A percentile compares a stretch with the other conserved stretches of the same genome.
Conservation (phyloP, 1,140 invertebrate genomes). For the Cydia pomonella region DNA sequence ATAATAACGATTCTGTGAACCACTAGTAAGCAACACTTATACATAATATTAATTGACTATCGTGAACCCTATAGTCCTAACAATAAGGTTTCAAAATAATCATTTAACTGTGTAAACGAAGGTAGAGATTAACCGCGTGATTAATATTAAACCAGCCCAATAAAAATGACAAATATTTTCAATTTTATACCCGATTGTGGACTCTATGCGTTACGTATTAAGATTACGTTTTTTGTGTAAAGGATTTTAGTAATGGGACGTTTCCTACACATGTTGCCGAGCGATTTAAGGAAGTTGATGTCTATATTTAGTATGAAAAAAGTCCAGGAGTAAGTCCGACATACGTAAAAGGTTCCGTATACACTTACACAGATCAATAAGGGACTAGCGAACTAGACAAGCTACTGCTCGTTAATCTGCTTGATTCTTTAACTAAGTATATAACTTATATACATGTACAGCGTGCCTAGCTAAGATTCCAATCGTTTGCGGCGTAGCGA, state of each 20-base stretch:
- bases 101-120: not conserved
- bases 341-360: not conserved
- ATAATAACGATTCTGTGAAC: not conserved
- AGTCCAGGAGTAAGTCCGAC: not conserved
- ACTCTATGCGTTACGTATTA: not conserved
- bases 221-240: slow-evolving; percentile 12
- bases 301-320: slow-evolving; percentile 27
- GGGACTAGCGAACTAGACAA: not conserved
- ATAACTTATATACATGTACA: no score
- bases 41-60: no score
- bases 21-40: not conserved
- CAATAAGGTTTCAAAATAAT: not conserved
- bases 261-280: slow-evolving; percentile 28
- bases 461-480: no score
- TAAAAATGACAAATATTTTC: slow-evolving; percentile 9
- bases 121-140: not conserved
- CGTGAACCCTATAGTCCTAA: not conserved
- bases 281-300: slow-evolving; percentile 32
- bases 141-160: not conserved
- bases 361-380: not conserved
- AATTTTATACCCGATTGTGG: not conserved
- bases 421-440: no score
- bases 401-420: no score
- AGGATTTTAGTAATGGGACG: slow-evolving; percentile 23
- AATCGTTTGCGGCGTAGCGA: no score